Evolutionary conservation across 2,113 vertebrate genomes (phyloP).

Genomic region (Scopus umbretta): DNA sequence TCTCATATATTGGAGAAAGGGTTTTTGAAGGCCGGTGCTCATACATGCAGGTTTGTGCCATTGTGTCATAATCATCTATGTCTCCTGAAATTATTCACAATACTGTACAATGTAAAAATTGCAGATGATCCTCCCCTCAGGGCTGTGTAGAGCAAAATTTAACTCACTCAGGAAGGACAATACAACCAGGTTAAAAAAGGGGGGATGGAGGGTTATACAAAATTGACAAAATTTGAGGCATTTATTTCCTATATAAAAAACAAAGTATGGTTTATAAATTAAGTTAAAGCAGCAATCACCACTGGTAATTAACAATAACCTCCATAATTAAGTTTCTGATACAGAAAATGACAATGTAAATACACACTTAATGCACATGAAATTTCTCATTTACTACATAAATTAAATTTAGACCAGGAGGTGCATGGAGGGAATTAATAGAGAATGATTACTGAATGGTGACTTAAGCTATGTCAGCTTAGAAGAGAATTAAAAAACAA

Average conservation of each 20-base stretch:
- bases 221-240: conserved; percentile 69
- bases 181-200: conserved; percentile 63
- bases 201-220: conserved; percentile 62
- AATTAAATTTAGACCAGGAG: conserved; percentile 67
- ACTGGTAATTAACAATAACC: conserved; percentile 72
- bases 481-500: conserved; percentile 52
- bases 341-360: conserved; percentile 80
- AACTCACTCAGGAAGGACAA: conserved; percentile 68
- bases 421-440: conserved; percentile 28
- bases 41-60: conserved; percentile 94
- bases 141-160: conserved; percentile 74
- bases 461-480: conserved; percentile 63
- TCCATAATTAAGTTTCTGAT: conserved; percentile 75
- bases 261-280: conserved; percentile 66
- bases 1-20: conserved; percentile 97
- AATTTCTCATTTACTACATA: conserved; percentile 71
- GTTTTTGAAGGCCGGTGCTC: conserved; percentile 92
- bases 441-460: conserved; percentile 61
- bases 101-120: conserved; percentile 97
- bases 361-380: conserved; percentile 71
- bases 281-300: conserved; percentile 71
- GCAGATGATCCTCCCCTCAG: conserved; percentile 72
- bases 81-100: conserved; percentile 99
- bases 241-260: conserved; percentile 71
- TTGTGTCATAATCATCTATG: conserved; percentile 96